These are phyloP conservation scores for Ctena decussata DNA, from an alignment of 2,888 invertebrate genomes.

Conservation along the genomic window DNA sequence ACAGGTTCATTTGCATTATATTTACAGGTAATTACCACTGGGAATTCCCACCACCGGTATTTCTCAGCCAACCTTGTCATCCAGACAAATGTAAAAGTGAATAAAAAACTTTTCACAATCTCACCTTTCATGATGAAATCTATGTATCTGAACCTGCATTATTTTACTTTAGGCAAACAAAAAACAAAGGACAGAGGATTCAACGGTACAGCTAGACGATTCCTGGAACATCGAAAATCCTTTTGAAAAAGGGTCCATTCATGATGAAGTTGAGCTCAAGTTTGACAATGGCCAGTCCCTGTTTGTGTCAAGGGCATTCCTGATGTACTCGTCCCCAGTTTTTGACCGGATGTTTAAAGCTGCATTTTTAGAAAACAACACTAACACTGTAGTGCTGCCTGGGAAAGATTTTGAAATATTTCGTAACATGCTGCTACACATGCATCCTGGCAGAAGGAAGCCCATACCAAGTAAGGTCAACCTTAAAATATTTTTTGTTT, in stretches of 20 bases:
- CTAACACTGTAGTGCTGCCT: background rate
- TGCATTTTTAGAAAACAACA: background rate
- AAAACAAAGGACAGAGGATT: no score
- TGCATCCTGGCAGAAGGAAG: background rate
- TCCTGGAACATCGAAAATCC: background rate
- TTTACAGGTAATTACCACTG: no score
- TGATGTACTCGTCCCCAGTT: background rate
- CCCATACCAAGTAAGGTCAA: background rate
- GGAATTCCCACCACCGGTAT: no score
- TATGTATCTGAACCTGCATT: no score
- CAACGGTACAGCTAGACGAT: no score
- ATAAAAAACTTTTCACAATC: no score
- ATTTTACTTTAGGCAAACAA: no score
- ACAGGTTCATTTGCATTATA: no score
- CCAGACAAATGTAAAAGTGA: no score
- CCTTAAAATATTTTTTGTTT: no score
- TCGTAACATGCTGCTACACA: background rate
- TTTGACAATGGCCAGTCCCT: constrained; percentile 1
- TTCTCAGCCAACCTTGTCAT: no score
- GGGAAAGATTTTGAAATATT: background rate
- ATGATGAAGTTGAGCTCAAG: background rate
- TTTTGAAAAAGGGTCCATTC: background rate
- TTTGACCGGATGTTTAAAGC: background rate
- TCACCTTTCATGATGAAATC: no score
- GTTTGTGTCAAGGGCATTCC: background rate